Conservation (phyloP, 53 echinoderm and acorn worm genomes). For the Patiria pectinifera region DNA sequence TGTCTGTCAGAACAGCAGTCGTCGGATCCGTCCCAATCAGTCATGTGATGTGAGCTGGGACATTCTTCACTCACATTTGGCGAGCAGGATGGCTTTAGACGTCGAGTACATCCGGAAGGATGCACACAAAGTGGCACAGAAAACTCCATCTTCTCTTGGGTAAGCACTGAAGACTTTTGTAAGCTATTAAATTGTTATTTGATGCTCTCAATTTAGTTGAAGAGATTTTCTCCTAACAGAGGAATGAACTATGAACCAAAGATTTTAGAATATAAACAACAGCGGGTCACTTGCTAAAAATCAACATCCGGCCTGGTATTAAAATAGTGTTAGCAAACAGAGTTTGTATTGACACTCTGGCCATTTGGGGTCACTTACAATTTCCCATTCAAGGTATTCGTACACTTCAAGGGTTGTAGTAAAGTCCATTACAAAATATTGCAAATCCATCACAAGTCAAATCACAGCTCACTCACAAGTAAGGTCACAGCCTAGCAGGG, state of each 20-base stretch:
- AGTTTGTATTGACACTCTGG: not conserved
- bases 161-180: constrained; percentile 3
- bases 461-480: too few species aligned
- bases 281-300: not conserved
- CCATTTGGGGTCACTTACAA: too few species aligned
- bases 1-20: constrained; percentile 66
- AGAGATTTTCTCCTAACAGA: not conserved
- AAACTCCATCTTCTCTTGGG: constrained; percentile 45
- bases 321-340: not conserved
- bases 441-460: too few species aligned
- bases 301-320: not conserved
- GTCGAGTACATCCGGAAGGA: constrained; percentile 54
- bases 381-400: too few species aligned
- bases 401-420: too few species aligned
- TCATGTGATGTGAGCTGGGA: constrained; percentile 60
- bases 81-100: constrained; percentile 37
- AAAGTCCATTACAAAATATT: too few species aligned
- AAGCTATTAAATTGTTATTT: not conserved
- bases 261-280: not conserved
- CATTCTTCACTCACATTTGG: constrained; percentile 53
- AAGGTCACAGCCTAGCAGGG: too few species aligned
- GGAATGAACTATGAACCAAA: not conserved
- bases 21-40: constrained; percentile 44
- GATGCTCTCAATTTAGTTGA: not conserved
- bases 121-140: constrained; percentile 52